These are phyloP conservation scores for Myotis lucifugus DNA, from an alignment of 2,113 vertebrate genomes.

Conservation along the genomic window DNA sequence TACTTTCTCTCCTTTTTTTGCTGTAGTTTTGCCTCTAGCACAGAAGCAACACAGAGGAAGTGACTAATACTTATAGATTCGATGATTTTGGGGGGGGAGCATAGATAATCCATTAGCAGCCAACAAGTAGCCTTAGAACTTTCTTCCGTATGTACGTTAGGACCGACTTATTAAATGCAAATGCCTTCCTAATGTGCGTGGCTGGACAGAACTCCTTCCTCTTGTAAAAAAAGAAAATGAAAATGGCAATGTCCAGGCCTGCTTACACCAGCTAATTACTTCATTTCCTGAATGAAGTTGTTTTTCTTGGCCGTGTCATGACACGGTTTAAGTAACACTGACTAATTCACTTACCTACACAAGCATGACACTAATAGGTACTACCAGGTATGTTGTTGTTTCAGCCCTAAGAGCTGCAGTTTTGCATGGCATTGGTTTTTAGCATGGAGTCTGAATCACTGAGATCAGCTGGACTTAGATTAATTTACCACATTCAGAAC, in stretches of 20 bases:
- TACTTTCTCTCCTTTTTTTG: background rate
- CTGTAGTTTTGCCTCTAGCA: background rate
- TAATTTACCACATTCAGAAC: background rate
- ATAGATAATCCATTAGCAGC: background rate
- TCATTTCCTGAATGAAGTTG: conserved; percentile 36
- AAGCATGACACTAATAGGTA: background rate
- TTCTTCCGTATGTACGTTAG: background rate
- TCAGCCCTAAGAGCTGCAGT: rapidly evolving
- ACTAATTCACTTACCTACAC: conserved; percentile 48
- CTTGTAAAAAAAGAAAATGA: conserved; percentile 27
- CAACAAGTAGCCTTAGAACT: background rate
- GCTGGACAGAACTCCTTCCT: conserved; percentile 47
- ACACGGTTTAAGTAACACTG: background rate
- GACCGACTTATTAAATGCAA: background rate
- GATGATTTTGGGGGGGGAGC: background rate
- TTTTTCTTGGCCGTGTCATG: conserved; percentile 50
- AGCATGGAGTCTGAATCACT: background rate
- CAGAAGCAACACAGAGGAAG: background rate
- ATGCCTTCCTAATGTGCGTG: conserved; percentile 21
- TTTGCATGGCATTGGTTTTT: background rate
- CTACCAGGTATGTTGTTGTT: background rate
- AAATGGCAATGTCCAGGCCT: conserved; percentile 46
- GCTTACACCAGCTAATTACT: background rate
- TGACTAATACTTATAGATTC: background rate
- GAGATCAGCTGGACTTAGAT: background rate